Percentiles rank a stretch among this genome's conserved stretches.
These are phyloP conservation scores for Apeltes quadracus DNA, from an alignment of 2,113 vertebrate species.

Conservation along the genomic window DNA sequence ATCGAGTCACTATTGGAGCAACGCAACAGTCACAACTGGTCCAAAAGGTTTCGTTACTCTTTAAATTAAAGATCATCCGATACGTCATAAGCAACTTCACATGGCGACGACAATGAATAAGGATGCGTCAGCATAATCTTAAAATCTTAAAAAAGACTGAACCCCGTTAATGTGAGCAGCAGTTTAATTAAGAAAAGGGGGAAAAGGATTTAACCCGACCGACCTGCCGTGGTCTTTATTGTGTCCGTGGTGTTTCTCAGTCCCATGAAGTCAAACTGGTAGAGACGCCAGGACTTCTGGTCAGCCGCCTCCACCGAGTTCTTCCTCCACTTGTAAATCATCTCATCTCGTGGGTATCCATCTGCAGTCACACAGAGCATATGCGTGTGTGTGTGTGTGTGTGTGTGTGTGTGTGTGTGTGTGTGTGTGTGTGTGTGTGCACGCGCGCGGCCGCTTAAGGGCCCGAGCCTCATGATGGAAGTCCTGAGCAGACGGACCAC, in stretches of 20 bases:
- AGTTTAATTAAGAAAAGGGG: too few relatives aligned
- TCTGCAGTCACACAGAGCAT: slow-evolving; percentile 84
- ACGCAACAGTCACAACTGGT: too few relatives aligned
- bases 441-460: slow-evolving; percentile 31
- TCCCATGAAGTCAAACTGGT: slow-evolving; percentile 98
- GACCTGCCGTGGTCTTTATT: slow-evolving; percentile 92
- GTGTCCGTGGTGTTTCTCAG: slow-evolving; percentile 91
- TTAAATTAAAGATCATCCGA: neutral
- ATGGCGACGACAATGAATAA: neutral
- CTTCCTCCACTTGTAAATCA: slow-evolving; percentile 96
- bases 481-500: slow-evolving; percentile 43
- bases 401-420: slow-evolving; percentile 4
- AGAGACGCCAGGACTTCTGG: slow-evolving; percentile 96
- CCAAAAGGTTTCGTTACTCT: neutral
- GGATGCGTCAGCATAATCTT: neutral
- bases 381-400: slow-evolving; percentile 25
- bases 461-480: slow-evolving; percentile 65
- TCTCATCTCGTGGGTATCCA: slow-evolving; percentile 95
- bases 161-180: too few relatives aligned
- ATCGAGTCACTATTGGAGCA: too few relatives aligned
- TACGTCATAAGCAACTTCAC: too few relatives aligned
- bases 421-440: too few relatives aligned
- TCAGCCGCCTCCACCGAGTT: slow-evolving; percentile 94
- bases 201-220: neutral
- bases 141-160: too few relatives aligned